phyloP scores from a whole-genome alignment of 2,797 vertebrate species.

The Pempheris klunzingeri region DNA sequence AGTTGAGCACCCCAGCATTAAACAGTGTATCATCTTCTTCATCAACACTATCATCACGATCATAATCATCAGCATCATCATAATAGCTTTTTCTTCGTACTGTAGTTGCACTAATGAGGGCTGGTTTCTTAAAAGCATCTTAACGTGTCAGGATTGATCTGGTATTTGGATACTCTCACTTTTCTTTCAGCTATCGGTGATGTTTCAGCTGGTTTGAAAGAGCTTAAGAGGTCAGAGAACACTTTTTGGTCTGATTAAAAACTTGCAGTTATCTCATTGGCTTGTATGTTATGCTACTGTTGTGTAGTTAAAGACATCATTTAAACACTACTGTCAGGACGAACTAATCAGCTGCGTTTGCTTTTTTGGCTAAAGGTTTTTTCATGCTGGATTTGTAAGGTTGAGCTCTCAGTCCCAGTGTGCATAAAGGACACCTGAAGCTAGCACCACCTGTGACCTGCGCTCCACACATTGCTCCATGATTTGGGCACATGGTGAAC shows the following conservation, averaged over 20 bases:
- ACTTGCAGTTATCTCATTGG: constrained; percentile 13
- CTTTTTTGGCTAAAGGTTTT: not conserved
- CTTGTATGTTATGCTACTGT: constrained; percentile 21
- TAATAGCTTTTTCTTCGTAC: constrained; percentile 51
- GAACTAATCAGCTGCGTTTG: constrained; percentile 17
- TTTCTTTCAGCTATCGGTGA: constrained; percentile 15
- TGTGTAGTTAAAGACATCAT: constrained; percentile 23
- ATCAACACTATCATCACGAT: constrained; percentile 61
- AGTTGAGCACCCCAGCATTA: constrained; percentile 60
- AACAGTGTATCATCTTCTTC: constrained; percentile 77
- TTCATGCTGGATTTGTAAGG: constrained; percentile 25
- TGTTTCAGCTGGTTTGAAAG: constrained; percentile 19
- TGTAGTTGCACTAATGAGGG: constrained; percentile 71
- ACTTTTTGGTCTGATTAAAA: not conserved
- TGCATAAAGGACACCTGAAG: constrained; percentile 29
- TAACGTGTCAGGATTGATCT: constrained; percentile 28
- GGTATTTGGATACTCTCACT: constrained; percentile 9
- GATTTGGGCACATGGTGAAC: constrained; percentile 10
- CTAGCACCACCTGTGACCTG: constrained; percentile 37
- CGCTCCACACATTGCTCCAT: not conserved
- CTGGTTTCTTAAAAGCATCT: constrained; percentile 76
- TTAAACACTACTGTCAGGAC: constrained; percentile 11
- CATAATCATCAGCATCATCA: constrained; percentile 63
- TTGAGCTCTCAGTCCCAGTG: constrained; percentile 19
- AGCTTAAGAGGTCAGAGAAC: not conserved